Base-by-base conservation (phyloP, 2,888 invertebrate genomes). In the Torymus tubicola region DNA sequence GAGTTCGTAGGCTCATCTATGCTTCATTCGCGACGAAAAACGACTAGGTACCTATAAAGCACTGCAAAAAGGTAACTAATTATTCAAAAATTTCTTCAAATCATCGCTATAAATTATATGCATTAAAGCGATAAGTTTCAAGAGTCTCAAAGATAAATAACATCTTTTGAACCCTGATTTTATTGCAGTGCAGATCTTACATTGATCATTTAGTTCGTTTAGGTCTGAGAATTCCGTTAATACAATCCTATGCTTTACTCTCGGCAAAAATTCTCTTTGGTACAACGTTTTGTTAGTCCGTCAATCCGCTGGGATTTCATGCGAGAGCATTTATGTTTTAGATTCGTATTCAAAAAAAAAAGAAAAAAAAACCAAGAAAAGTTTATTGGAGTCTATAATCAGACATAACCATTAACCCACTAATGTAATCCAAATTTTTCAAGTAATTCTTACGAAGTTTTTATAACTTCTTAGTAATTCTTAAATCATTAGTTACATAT, bases 181-280 rank as follows among this genome's bases (percentile, higher is more conserved):
- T 14, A 11, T 60, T 70, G 52, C 55, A 70, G 70, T 65, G 57
- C 64, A 21, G 21, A n/a, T 64, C 10, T 24, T 55, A 50, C 10
- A 58, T 65, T 67, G 31, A 53, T 76, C 18, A 16, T 61, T 64
- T 50, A 61, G 24, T 69, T 55, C 52, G 3, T 74, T 79, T 42
- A 63, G 18, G 42, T 70, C 55, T 80, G 21, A 70, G 18, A 76
- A 61, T 57, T 13, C 18, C 53, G 16, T 21, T 68, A 72, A 76
- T 60, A 24, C 21, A 71, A 31, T 74, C 10, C 12, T 69, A 61
- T 18, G 31, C 31, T 58, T 58, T 1, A 58, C 60, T 55, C 42
- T 61, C 65, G 31, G 16, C 68, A 14, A 60, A 74, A 60, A 12
- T 71, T 81, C 63, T 81, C 80, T 77, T 81, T 81, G 80, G 72